Evolutionary conservation across 1,140 invertebrate species (phyloP), one percentile per base, ranked within the genome.

Genomic region (Calliphora vicina): DNA sequence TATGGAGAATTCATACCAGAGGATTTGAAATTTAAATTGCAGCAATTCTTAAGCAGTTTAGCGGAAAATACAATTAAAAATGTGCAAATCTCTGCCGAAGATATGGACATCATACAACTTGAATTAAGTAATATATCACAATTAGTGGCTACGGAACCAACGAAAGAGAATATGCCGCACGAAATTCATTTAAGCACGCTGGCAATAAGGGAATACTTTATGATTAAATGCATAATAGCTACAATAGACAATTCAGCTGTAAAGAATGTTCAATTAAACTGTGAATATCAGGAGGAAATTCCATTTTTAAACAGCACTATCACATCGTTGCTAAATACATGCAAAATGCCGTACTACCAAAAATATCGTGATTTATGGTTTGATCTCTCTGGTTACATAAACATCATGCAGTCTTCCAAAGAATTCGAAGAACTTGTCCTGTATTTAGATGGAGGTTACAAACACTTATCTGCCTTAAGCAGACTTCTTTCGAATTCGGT

Each of bases 231-330:
- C 9, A 15, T 85, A 9, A 20, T 67, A 13, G 2, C 9, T 17
- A 43, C 23, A 1, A 27, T 78, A 17, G n/a, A 29, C 1, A 80
- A 76, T 13, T 43, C 15, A 0, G 20, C 12, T 1, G 6, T 26
- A 17, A 23, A 43, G 0, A 72, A 20, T 9, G 13, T n/a, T 1
- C 23, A 35, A 43, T 27, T 85, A 12, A 85, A 82, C 26, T 43
- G 82, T 15, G 50, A 85, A 20, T 89, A 87, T 50, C 84, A 82
- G 2, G 88, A 89, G 8, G 85, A 88, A 61, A 17, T 88, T 23
- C 15, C 84, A 0, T 86, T 86, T 2, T 67, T 87, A 0, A 88
- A 87, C 74, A 76, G 81, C 9, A 83, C 82, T 3, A 82, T 85
- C 0, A 86, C 86, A 85, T 84, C 84, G 1, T 85, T 89, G 20